These are phyloP conservation scores for Thalassophryne amazonica DNA, from an alignment of 2,797 vertebrate genomes.

Conservation along the genomic window DNA sequence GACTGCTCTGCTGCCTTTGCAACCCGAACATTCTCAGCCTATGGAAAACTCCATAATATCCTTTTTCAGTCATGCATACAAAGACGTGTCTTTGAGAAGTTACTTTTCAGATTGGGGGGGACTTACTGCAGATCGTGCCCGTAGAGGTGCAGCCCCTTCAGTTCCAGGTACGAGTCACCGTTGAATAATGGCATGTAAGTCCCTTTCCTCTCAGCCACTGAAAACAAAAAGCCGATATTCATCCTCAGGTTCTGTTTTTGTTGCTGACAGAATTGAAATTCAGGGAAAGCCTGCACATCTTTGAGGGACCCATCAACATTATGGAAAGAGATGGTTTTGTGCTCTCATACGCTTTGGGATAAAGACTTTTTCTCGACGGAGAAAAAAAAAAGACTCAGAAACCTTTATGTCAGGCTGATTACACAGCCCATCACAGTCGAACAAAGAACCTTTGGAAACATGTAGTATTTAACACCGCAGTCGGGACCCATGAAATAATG, in stretches of 20 bases:
- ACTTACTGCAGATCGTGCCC: slow-evolving; percentile 88
- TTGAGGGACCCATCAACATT: slow-evolving; percentile 48
- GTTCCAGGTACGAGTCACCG: slow-evolving; percentile 90
- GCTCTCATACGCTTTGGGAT: slow-evolving; percentile 45
- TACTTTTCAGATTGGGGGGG: slow-evolving; percentile 16
- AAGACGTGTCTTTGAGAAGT: not conserved
- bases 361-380: slow-evolving; percentile 45
- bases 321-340: slow-evolving; percentile 54
- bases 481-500: slow-evolving; percentile 60
- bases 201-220: slow-evolving; percentile 74
- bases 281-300: slow-evolving; percentile 29
- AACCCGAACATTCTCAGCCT: slow-evolving; percentile 14
- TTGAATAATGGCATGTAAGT: slow-evolving; percentile 89
- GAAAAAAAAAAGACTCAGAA: slow-evolving; percentile 27
- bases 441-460: slow-evolving; percentile 61
- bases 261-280: slow-evolving; percentile 52
- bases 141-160: slow-evolving; percentile 91
- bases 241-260: slow-evolving; percentile 28
- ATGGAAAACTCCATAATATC: slow-evolving; percentile 27
- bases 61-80: slow-evolving; percentile 4
- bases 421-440: slow-evolving; percentile 48
- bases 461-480: slow-evolving; percentile 57
- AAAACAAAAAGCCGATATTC: slow-evolving; percentile 40
- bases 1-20: slow-evolving; percentile 25
- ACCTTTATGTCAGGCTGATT: slow-evolving; percentile 60